These are phyloP conservation scores for Cygnus atratus DNA, from an alignment of 2,113 vertebrate species.

Conservation along the genomic window DNA sequence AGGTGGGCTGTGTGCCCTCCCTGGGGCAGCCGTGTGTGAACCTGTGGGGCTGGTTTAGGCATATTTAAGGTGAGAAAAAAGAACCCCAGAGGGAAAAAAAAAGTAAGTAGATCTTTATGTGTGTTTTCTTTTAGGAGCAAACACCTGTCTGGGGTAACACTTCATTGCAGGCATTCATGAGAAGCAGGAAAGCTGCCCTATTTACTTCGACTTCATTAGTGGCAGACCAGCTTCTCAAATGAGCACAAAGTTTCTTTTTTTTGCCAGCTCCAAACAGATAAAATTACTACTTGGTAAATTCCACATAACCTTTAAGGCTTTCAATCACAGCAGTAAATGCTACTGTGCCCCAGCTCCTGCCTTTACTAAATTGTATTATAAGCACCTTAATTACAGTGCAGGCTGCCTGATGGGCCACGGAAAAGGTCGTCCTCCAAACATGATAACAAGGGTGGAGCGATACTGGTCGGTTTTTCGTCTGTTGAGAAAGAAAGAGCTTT, in stretches of 20 bases:
- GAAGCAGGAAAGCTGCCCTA: not conserved
- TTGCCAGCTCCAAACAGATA: conserved; percentile 16
- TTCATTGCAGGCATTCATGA: not conserved
- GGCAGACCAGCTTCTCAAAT: not conserved
- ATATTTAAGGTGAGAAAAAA: not conserved
- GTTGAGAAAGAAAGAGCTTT: conserved; percentile 34
- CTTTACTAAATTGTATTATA: conserved; percentile 49
- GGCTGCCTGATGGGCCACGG: conserved; percentile 14
- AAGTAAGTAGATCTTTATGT: not conserved
- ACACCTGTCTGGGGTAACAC: not conserved
- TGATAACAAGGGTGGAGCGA: not conserved
- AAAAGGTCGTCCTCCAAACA: conserved; percentile 37
- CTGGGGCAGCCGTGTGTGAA: not conserved
- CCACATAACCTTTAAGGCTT: conserved; percentile 42
- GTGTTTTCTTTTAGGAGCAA: not conserved
- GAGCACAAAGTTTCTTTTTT: conserved; percentile 5
- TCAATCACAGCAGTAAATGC: conserved; percentile 52
- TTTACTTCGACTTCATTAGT: conserved; percentile 43
- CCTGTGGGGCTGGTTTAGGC: not conserved
- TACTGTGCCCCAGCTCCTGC: conserved; percentile 29
- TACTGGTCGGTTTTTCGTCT: not conserved
- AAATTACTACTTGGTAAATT: conserved; percentile 57
- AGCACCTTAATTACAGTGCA: conserved; percentile 58
- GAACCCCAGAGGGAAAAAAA: not conserved
- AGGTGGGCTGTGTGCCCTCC: not conserved